Evolutionary conservation across 2,113 vertebrate species (phyloP), one percentile per base, ranked within the genome.

Genomic region (Lates calcarifer): DNA sequence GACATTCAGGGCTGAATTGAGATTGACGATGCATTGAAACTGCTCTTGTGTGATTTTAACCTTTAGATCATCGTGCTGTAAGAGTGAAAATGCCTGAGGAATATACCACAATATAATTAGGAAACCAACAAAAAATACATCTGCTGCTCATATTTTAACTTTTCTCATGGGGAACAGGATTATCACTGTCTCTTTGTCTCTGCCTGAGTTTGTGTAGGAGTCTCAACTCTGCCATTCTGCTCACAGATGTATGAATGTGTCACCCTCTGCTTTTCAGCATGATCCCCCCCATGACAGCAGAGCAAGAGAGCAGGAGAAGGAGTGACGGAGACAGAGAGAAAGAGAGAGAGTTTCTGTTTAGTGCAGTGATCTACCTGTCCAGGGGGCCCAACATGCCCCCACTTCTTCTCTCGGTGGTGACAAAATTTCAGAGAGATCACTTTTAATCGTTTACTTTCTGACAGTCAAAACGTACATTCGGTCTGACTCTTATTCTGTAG

Each of bases 311-410:
- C 3, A 33, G 33, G 39, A 70, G 31, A 76, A 12, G 37, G 24
- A 55, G 28, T 29, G 74, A 76, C 72, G 68, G 62, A 45, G 31
- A 66, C 22, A 63, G 53, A 70, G 68, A 47, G 53, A 70, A 64
- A 47, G 35, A 17, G 14, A 47, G 49, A n/a, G 22, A 51, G 22
- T 79, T 85, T 51, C n/a, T 78, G 17, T 80, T 75, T 55, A 67
- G 69, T 14, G n/a, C 68, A 24, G 5, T 68, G 74, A 79, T 82
- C 68, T 66, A 81, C 62, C 77, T 86, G 82, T 85, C 80, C 80
- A 70, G 73, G 67, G 20, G 68, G 17, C 55, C 63, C 67, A 35
- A 26, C 20, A 62, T 9, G 64, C 37, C 57, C 65, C 65, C 28
- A 60, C 4, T 24, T 72, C n/a, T 63, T n/a, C 45, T 77, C 57